A percentile compares a stretch with the other conserved stretches of the same genome.
These are phyloP conservation scores for Acanthiza pusilla DNA, from an alignment of 2,797 vertebrate genomes.

Conservation along the genomic window DNA sequence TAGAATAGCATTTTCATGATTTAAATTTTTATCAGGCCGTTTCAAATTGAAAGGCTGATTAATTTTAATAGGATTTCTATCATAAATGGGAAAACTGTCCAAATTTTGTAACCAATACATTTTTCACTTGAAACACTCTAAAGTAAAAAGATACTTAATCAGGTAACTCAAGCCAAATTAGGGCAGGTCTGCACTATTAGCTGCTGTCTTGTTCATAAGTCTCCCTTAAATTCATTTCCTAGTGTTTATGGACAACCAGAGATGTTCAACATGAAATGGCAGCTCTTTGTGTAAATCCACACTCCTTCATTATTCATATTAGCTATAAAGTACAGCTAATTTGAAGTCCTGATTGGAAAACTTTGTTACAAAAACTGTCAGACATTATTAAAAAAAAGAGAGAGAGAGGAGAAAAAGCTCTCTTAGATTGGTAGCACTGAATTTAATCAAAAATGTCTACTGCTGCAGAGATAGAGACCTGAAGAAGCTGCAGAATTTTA, in stretches of 20 bases:
- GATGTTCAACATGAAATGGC: background rate
- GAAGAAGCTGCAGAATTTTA: background rate
- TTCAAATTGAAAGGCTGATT: slow-evolving; percentile 42
- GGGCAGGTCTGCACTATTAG: background rate
- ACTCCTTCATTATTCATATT: background rate
- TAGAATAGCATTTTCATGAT: slow-evolving; percentile 28
- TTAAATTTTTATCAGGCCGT: slow-evolving; percentile 41
- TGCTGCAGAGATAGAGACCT: background rate
- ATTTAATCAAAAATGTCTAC: background rate
- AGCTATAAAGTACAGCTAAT: background rate
- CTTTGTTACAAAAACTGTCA: background rate
- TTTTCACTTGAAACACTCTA: slow-evolving; percentile 18
- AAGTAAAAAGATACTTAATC: slow-evolving; percentile 15
- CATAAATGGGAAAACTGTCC: slow-evolving; percentile 25
- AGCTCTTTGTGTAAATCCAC: background rate
- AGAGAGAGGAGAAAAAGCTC: background rate
- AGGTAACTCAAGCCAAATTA: background rate
- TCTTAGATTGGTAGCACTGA: background rate
- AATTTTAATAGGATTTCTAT: slow-evolving; percentile 48
- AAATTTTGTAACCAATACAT: slow-evolving; percentile 37
- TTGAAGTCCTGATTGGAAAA: background rate
- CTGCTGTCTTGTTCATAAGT: background rate
- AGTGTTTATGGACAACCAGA: background rate
- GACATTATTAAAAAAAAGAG: background rate
- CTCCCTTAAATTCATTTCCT: background rate